Evolutionary conservation across 2,797 vertebrate species (phyloP), one percentile per base, ranked within the genome.

Genomic region (Lophotriccus pileatus): DNA sequence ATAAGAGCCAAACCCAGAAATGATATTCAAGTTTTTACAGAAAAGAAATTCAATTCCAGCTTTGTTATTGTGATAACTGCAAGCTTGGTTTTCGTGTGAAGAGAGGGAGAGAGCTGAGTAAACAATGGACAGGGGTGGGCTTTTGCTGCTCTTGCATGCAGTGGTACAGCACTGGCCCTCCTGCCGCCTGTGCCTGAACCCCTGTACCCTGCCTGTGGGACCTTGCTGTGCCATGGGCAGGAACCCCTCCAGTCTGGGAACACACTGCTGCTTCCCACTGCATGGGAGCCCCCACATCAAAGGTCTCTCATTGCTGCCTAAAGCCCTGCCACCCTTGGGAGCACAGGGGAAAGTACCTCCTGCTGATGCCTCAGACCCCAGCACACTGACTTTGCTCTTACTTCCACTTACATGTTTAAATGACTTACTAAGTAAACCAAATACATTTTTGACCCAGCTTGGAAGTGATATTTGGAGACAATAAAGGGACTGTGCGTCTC

Each of bases 261-360:
- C 66, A 27, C 7, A 3, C 27, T 36, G 43, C 27, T 79, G 28
- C 74, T 93, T 30, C 60, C 66, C 9, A 1, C 36, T 4, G 1
- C 15, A 46, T 10, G 43, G 20, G 36, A 89, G 11, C 7, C 44
- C 36, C 28, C 13, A 12, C 1, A 2, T 5, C 0, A 0, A 32
- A 24, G 10, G 2, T 32, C 23, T 44, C 25, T 73, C 0, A 1
- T 53, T 43, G 43, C 60, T 49, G 24, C 49, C 75, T 37, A 7
- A 25, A 78, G 41, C 34, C 37, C 74, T 52, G 63, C 14, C 13
- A 2, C 0, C 0, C 2, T 0, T 0, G 7, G 10, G 17, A 15
- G 5, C 28, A 36, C 47, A 10, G 70, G 19, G 27, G 32, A 43
- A 73, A 8, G 10, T 6, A 7, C 19, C 44, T 32, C 27, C n/a